Percentiles rank a stretch among this genome's conserved stretches.
phyloP scores from a whole-genome alignment of 2,888 invertebrate species.

The Mactromeris polynyma region DNA sequence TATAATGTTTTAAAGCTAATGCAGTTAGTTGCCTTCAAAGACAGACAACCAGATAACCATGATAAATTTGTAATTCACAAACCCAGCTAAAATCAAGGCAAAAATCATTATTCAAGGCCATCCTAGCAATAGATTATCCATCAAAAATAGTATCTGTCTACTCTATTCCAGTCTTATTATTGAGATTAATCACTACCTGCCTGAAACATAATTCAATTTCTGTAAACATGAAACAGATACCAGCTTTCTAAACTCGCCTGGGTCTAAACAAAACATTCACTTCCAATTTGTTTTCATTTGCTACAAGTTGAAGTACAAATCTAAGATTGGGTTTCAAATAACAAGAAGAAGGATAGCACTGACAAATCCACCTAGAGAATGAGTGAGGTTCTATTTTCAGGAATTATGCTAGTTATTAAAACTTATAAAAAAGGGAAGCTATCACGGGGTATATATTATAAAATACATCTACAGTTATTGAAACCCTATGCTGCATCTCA shows the following conservation, averaged over 20 bases:
- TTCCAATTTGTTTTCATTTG: constrained; percentile 1
- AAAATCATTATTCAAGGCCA: not conserved
- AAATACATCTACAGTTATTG: too few species aligned
- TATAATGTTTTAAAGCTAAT: not conserved
- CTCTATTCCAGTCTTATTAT: not conserved
- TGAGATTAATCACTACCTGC: not conserved
- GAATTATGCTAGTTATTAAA: too few species aligned
- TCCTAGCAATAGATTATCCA: not conserved
- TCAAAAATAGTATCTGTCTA: not conserved
- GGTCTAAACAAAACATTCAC: not conserved
- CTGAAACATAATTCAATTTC: not conserved
- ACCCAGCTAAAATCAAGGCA: not conserved
- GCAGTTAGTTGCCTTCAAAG: not conserved
- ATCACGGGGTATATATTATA: too few species aligned
- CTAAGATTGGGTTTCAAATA: not conserved
- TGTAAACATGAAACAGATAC: not conserved
- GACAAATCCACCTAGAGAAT: too few species aligned
- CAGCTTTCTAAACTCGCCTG: not conserved
- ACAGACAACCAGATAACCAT: not conserved
- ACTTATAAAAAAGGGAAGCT: too few species aligned
- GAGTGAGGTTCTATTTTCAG: too few species aligned
- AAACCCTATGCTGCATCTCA: too few species aligned
- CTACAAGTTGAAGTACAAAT: too few species aligned
- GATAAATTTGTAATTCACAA: not conserved
- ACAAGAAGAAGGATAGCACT: not conserved